Conservation (phyloP, 2,888 invertebrate species). For the Ischnus inquisitorius region DNA sequence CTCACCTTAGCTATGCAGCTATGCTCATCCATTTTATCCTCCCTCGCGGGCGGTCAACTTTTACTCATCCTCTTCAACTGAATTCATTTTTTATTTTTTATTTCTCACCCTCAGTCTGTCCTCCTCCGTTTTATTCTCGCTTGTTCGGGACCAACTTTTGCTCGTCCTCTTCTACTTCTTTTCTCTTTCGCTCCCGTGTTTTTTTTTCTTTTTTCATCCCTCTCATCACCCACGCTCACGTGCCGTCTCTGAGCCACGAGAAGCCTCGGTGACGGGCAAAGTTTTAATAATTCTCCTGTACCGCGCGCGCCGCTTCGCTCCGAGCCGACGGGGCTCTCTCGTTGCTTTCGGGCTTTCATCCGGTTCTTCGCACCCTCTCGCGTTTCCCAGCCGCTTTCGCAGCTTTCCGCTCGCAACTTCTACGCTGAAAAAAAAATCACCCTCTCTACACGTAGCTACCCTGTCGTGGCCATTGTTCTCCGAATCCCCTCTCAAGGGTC, state of each 20-base stretch:
- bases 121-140: background rate
- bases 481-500: background rate
- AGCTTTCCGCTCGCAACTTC: conserved; percentile 44
- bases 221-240: conserved; percentile 37
- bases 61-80: background rate
- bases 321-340: conserved; percentile 49
- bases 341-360: conserved; percentile 47
- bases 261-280: conserved; percentile 53
- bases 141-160: conserved; percentile 22
- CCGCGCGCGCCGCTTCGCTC: conserved; percentile 20
- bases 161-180: background rate
- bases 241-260: conserved; percentile 25
- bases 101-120: background rate
- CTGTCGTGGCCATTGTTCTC: conserved; percentile 50
- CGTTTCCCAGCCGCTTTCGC: conserved; percentile 23
- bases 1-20: conserved; percentile 16
- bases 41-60: conserved; percentile 41
- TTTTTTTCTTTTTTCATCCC: background rate
- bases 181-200: background rate
- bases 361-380: conserved; percentile 43
- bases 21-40: background rate
- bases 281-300: conserved; percentile 70
- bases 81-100: background rate
- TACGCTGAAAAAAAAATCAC: conserved; percentile 15
- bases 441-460: conserved; percentile 2